phyloP scores from a whole-genome alignment of 2,113 vertebrate species.

The Callorhinus ursinus region DNA sequence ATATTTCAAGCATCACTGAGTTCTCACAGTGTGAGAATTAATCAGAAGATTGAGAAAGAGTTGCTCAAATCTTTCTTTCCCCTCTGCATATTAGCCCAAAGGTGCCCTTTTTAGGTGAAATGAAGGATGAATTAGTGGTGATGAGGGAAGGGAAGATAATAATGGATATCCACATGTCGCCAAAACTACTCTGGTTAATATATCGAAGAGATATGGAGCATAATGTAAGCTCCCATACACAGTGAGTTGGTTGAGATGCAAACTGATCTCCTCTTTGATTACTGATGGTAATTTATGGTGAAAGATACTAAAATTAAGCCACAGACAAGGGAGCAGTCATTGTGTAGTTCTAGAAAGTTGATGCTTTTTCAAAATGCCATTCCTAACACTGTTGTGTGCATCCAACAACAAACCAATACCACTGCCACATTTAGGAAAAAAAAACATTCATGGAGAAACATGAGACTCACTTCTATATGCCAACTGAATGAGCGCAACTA shows the following conservation, averaged over 20 bases:
- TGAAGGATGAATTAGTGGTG: not conserved
- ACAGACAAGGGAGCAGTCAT: not conserved
- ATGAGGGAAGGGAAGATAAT: not conserved
- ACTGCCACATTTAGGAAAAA: not conserved
- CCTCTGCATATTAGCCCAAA: not conserved
- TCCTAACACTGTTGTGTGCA: not conserved
- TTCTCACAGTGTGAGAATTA: constrained; percentile 41
- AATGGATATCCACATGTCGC: not conserved
- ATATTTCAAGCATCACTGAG: constrained; percentile 52
- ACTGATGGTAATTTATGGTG: not conserved
- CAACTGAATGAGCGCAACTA: not conserved
- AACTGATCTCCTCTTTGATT: not conserved
- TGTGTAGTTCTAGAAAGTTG: not conserved
- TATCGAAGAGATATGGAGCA: not conserved
- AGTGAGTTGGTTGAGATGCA: not conserved
- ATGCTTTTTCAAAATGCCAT: not conserved
- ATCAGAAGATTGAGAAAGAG: not conserved
- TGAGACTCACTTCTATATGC: not conserved
- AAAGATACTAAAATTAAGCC: not conserved
- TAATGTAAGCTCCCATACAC: not conserved
- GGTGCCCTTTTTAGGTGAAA: not conserved
- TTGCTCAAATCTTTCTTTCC: constrained; percentile 1
- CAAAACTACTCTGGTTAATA: not conserved
- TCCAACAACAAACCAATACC: not conserved
- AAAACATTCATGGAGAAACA: not conserved